Evolutionary conservation across 1,140 invertebrate genomes (phyloP).

Genomic region (Centruroides sculpturatus): DNA sequence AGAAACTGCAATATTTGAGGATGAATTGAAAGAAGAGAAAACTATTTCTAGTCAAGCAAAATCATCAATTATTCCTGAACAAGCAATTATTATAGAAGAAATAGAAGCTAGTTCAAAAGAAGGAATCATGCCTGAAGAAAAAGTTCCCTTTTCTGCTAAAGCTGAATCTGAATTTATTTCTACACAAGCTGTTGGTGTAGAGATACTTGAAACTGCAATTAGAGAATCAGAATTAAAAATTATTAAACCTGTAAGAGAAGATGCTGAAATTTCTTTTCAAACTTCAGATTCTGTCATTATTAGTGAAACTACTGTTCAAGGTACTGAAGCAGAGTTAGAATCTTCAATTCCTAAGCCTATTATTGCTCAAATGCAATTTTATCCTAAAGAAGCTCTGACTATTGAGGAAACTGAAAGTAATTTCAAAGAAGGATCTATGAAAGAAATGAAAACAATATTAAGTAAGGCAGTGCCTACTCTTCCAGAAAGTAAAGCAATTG

Average conservation of each 20-base stretch:
- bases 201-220: neutral
- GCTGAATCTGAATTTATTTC: slow-evolving; percentile 2
- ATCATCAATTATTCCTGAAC: slow-evolving; percentile 31
- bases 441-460: neutral
- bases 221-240: slow-evolving; percentile 6
- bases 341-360: no score
- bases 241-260: neutral
- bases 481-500: neutral
- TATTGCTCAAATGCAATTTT: neutral
- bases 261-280: neutral
- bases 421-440: neutral
- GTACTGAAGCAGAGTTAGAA: no score
- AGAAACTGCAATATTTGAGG: slow-evolving; percentile 32
- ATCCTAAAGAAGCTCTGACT: slow-evolving; percentile 1
- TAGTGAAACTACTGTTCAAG: no score
- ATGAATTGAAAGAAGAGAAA: slow-evolving; percentile 26
- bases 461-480: neutral
- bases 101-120: slow-evolving; percentile 42
- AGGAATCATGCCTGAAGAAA: slow-evolving; percentile 23
- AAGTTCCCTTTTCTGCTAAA: slow-evolving; percentile 7
- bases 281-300: neutral
- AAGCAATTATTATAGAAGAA: slow-evolving; percentile 37
- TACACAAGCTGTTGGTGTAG: slow-evolving; percentile 7
- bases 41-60: slow-evolving; percentile 24
- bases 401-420: neutral